Conservation (phyloP, 2,888 invertebrate species). For the Xanthia togata region DNA sequence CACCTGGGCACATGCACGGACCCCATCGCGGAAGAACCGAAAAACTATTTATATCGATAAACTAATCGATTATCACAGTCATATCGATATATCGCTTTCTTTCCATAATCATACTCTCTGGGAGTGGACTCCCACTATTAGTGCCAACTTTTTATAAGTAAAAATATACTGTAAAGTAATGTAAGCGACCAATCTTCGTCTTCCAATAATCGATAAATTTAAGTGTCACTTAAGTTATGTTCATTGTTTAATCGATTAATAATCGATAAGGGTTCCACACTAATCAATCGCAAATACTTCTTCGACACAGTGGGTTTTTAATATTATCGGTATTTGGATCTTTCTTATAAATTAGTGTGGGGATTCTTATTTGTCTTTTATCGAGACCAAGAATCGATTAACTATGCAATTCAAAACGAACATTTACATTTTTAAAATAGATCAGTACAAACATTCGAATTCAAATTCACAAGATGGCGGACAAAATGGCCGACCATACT, state of each 20-base stretch:
- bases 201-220: conserved; percentile 72
- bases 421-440: conserved; percentile 46
- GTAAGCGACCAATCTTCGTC: conserved; percentile 74
- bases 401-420: conserved; percentile 40
- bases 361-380: conserved; percentile 29
- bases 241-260: conserved; percentile 53
- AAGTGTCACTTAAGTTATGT: conserved; percentile 54
- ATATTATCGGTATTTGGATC: conserved; percentile 54
- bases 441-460: conserved; percentile 71
- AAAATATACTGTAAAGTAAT: conserved; percentile 68
- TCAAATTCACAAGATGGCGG: conserved; percentile 43
- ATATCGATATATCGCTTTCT: conserved; percentile 76
- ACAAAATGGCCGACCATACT: conserved; percentile 55
- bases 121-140: conserved; percentile 74
- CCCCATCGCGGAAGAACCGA: conserved; percentile 95
- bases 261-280: conserved; percentile 46
- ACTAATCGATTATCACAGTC: conserved; percentile 70
- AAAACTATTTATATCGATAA: conserved; percentile 95
- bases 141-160: conserved; percentile 81
- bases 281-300: conserved; percentile 65
- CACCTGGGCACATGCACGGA: conserved; percentile 96
- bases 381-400: conserved; percentile 43
- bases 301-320: conserved; percentile 71
- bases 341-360: conserved; percentile 64
- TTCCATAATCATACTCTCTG: conserved; percentile 71